Base-by-base conservation (phyloP, 2,113 vertebrate genomes). In the Apistogramma diplotaenia region DNA sequence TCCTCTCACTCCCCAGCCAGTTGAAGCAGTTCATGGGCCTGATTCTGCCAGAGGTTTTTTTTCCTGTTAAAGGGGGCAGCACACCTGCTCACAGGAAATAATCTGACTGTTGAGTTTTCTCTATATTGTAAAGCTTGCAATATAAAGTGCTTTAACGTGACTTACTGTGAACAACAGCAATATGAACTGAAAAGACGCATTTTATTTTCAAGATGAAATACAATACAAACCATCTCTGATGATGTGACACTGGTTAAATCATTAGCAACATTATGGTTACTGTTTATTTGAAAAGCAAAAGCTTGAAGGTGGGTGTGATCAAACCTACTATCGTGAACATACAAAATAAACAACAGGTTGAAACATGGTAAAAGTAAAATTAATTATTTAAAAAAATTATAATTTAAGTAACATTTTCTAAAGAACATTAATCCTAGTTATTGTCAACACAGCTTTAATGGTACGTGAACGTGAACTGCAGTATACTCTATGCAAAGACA, bases 211-310 rank as follows among this genome's bases (percentile, higher is more conserved):
- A 21, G 37, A 76, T 67, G 46, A 74, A 53, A 58, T 49, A 25
- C 4, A 53, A 46, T 6, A 74, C 37, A 71, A 55, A 55, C 11
- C 7, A 73, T 77, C 54, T 74, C 4, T 61, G 60, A 71, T 25
- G 33, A 74, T 19, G n/a, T 70, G 23, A 81, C 57, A n/a, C 53
- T 57, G 54, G 23, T 77, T 60, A 49, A 33, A 83, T 54, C 49
- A 76, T 40, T 27, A 33, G 49, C 75, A 37, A 58, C 23, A 53
- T 49, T 10, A 72, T 40, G 13, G 58, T 84, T 78, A 89, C 55
- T 29, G 40, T 76, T 88, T 85, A 89, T 90, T 89, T 65, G 79
- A 83, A 88, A 89, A 91, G 19, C 70, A 77, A 80, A 77, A 53
- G 73, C 51, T 19, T 35, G 62, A 59, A 60, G 62, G 60, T 33